Base-by-base conservation (phyloP, 2,888 invertebrate species). In the Papilio elwesi region DNA sequence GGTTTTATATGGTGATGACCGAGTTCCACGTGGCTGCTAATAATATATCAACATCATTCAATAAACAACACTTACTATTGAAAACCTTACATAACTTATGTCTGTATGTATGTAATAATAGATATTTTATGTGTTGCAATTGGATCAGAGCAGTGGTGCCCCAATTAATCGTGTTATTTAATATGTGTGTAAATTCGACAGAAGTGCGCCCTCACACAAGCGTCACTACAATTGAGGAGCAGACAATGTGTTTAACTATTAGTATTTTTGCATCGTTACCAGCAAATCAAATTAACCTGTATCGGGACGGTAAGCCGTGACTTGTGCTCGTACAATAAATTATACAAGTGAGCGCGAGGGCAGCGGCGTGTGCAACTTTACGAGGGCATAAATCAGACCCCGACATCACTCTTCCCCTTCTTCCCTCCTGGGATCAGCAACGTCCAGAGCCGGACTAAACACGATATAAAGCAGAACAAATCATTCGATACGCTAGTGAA, bases 281-380 rank as follows among this genome's bases (percentile, higher is more conserved):
- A 79, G 85, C 83, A 88, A 86, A 86, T 86, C 82, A 82, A 77
- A 75, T 82, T 86, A 87, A 85, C 85, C 85, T 82, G 84, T 83
- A 86, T 86, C 87, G 87, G 84, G 85, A 81, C 83, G 87, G 88
- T 87, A 89, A 88, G 87, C 87, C 90, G 86, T 87, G 85, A 86
- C 87, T 84, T 68, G 59, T 79, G 81, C 75, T 80, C 74, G 80
- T 84, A 78, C 84, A 79, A 91, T 92, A 92, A 92, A 92, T 92
- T 92, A 93, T 91, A 86, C 91, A 92, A 91, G 88, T 90, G 91
- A 92, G 84, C 85, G 90, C 88, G 87, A 90, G 90, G 88, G 90
- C 89, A 86, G 87, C 85, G 84, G 88, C 86, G 89, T 86, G 88
- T 88, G 89, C 87, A 85, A 87, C 83, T 92, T 92, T 92, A 93